Evolutionary conservation across 2,888 invertebrate genomes (phyloP), one percentile per base, ranked within the genome.

Genomic region (Miltochrista miniata): DNA sequence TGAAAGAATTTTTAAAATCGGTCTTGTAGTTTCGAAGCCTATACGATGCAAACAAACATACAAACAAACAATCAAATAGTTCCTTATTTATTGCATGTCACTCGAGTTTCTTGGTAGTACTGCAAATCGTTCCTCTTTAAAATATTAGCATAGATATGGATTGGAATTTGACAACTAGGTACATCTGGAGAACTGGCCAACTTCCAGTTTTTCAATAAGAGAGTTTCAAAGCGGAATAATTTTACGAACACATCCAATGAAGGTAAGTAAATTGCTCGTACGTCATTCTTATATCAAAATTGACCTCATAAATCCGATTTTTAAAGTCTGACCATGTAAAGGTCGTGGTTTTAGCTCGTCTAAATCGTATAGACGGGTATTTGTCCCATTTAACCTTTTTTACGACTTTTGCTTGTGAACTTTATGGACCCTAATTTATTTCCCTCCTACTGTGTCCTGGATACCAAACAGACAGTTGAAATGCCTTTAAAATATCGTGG

Each of bases 371-470:
- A 24, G 18, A 24, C 53, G 46, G 30, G 15, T 46, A 48, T 40
- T 54, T 37, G 38, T 36, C 48, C 48, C 61, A 47, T 65, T 49
- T 34, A 48, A 50, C 53, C 46, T 24, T 51, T 56, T 63, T 49
- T 54, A 52, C 39, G 50, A 66, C 46, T 47, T 54, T 55, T 46
- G 42, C 52, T 57, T 51, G 41, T 53, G 24, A 51, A 48, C 48
- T 51, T 65, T 46, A 40, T 38, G 44, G 15, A 30, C 39, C 51
- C n/a, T 46, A 49, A 64, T 60, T 55, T 53, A 45, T 61, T 46
- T 34, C 35, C 36, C 51, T 49, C 60, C 51, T 40, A 45, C 36
- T 18, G 52, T 46, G 45, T 47, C 45, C 15, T 9, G 37, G 39
- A 52, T 47, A 65, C 40, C 37, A 29, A 33, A 53, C 48, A 56